Conservation (phyloP, 2,797 vertebrate species). For the Etheostoma nigrum region DNA sequence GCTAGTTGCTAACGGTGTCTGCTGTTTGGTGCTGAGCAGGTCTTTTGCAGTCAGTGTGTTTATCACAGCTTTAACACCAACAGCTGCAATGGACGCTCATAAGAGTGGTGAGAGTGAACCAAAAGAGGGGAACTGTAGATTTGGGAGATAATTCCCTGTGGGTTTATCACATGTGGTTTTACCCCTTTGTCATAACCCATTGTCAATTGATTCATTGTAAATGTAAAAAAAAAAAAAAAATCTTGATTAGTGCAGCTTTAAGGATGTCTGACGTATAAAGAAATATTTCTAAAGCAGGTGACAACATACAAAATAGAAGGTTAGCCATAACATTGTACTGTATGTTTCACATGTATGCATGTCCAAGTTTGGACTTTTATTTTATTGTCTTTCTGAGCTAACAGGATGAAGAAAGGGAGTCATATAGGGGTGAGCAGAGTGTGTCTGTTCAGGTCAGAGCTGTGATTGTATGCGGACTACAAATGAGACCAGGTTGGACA, state of each 20-base stretch:
- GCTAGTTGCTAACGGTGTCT: fast-evolving
- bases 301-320: not conserved
- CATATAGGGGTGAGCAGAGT: constrained; percentile 9
- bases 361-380: not conserved
- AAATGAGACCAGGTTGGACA: constrained; percentile 53
- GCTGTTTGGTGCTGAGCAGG: not conserved
- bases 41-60: not conserved
- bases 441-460: constrained; percentile 26
- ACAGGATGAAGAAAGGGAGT: constrained; percentile 25
- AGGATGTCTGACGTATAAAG: not conserved
- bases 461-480: constrained; percentile 60
- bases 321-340: not conserved
- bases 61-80: not conserved
- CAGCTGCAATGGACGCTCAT: not conserved
- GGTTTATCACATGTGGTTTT: not conserved
- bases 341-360: not conserved
- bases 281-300: not conserved
- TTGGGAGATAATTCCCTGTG: not conserved
- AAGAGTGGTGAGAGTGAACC: not conserved
- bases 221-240: not conserved
- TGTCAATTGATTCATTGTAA: not conserved
- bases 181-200: not conserved
- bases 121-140: not conserved
- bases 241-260: not conserved
- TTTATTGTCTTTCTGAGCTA: constrained; percentile 21